Percentiles rank a stretch among this genome's conserved stretches.
Evolutionary conservation across 2,888 invertebrate genomes (phyloP).

Genomic region (Stegana nigrithorax): DNA sequence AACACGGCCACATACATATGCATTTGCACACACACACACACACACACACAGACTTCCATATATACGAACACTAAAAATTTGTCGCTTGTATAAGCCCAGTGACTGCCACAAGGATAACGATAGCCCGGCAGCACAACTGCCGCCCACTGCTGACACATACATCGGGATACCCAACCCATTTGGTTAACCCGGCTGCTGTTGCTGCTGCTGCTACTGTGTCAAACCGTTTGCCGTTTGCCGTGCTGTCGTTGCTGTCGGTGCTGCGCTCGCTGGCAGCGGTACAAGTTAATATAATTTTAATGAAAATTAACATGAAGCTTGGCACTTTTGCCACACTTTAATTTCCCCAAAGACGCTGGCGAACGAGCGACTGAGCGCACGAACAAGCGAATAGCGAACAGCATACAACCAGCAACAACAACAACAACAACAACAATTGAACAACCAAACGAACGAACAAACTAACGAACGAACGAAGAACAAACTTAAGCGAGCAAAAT

Average conservation of each 20-base stretch:
- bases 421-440: neutral
- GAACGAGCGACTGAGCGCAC: neutral
- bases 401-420: neutral
- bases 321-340: slow-evolving; percentile 58
- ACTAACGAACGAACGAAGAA: neutral
- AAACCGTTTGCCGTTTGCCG: neutral
- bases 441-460: neutral
- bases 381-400: neutral
- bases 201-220: neutral
- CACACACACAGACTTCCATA: neutral
- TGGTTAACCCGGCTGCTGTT: too few species aligned
- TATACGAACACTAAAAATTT: too few species aligned
- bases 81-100: too few species aligned
- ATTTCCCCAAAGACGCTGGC: slow-evolving; percentile 53
- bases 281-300: slow-evolving; percentile 63
- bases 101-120: too few species aligned
- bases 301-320: slow-evolving; percentile 62
- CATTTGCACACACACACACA: neutral
- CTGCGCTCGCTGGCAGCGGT: slow-evolving; percentile 32
- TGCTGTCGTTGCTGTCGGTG: too few species aligned
- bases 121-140: too few species aligned
- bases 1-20: neutral
- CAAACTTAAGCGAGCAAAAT: neutral
- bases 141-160: too few species aligned
- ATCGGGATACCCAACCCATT: too few species aligned